Percentiles rank a stretch among this genome's conserved stretches.
Conservation (phyloP, 2,888 invertebrate genomes). For the Pasiphila rectangulata region DNA sequence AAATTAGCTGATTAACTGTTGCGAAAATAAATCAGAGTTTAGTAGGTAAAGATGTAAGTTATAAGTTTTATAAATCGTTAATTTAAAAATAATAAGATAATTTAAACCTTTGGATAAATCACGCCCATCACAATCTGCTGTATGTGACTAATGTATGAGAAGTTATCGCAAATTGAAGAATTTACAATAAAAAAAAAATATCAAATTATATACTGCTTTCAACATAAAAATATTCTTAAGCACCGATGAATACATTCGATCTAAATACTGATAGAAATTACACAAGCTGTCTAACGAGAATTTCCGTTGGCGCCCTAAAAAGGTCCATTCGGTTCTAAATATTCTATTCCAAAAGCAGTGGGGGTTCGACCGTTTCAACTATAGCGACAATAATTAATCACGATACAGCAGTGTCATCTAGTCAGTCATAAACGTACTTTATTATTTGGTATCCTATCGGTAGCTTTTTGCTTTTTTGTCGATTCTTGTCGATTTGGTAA, state of each 20-base stretch:
- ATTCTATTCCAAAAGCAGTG: constrained; percentile 79
- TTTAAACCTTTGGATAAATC: too few relatives aligned
- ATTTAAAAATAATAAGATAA: too few relatives aligned
- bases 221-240: too few relatives aligned
- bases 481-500: constrained; percentile 11
- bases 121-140: too few relatives aligned
- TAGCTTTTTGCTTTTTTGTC: constrained; percentile 8
- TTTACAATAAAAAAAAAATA: too few relatives aligned
- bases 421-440: constrained; percentile 38
- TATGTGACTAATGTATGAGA: too few relatives aligned
- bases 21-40: too few relatives aligned
- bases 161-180: too few relatives aligned
- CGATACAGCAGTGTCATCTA: constrained; percentile 77
- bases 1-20: too few relatives aligned
- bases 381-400: constrained; percentile 78
- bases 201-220: neutral
- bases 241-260: constrained; percentile 2
- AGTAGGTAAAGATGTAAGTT: too few relatives aligned
- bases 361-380: constrained; percentile 75
- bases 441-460: constrained; percentile 15
- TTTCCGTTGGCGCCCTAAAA: constrained; percentile 67
- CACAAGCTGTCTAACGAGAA: constrained; percentile 24
- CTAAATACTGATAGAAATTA: constrained; percentile 22
- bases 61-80: too few relatives aligned
- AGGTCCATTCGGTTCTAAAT: constrained; percentile 59